Evolutionary conservation across 2,797 vertebrate genomes (phyloP).

Genomic region (Pseudochaenichthys georgianus): DNA sequence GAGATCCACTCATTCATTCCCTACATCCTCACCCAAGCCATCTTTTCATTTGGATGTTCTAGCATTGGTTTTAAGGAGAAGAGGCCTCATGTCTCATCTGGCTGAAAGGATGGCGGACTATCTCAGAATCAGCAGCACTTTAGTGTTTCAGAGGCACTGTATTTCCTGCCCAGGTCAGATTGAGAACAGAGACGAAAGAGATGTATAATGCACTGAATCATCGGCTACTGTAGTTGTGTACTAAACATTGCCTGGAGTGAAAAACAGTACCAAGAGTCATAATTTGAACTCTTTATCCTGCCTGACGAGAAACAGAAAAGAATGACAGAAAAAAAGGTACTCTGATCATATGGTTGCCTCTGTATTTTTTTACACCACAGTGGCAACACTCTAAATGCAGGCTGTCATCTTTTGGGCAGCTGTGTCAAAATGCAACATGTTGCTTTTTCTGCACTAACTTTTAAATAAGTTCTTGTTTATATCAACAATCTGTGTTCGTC

Average conservation of each 20-base stretch:
- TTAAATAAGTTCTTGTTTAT: conserved; percentile 29
- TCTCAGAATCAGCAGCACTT: conserved; percentile 75
- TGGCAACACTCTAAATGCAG: conserved; percentile 43
- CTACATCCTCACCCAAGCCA: conserved; percentile 71
- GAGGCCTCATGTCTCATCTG: conserved; percentile 68
- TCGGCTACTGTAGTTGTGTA: conserved; percentile 65
- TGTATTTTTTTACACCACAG: conserved; percentile 61
- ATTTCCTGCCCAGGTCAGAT: conserved; percentile 69
- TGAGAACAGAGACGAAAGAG: conserved; percentile 67
- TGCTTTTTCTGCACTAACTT: conserved; percentile 30
- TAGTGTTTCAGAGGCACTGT: conserved; percentile 58
- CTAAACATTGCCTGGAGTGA: conserved; percentile 49
- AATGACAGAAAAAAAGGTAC: conserved; percentile 37
- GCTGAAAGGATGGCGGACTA: conserved; percentile 74
- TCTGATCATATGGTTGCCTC: conserved; percentile 40
- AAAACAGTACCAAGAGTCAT: conserved; percentile 52
- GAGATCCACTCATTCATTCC: conserved; percentile 74
- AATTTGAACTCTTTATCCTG: conserved; percentile 65
- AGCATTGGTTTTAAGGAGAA: conserved; percentile 58
- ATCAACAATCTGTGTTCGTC: conserved; percentile 23
- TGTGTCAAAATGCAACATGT: conserved; percentile 45
- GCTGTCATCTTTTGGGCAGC: conserved; percentile 33
- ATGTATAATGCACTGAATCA: conserved; percentile 64
- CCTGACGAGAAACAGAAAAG: conserved; percentile 64
- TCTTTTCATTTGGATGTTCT: conserved; percentile 70